Evolutionary conservation across 2,888 invertebrate species (phyloP).

Genomic region (Yponomeuta plumbellus): DNA sequence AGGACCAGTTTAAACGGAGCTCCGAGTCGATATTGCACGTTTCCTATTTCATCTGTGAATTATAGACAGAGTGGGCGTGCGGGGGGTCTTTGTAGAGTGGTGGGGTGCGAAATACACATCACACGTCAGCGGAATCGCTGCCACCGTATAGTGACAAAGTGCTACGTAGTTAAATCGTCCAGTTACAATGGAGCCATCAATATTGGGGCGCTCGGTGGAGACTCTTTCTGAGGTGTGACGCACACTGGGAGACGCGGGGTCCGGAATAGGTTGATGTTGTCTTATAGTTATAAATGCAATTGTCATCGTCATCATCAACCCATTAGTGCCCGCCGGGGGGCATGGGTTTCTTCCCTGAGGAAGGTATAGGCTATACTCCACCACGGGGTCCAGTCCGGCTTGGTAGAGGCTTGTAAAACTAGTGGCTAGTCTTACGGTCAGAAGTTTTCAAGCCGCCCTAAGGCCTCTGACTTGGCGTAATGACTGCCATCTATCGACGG

Average conservation of each 20-base stretch:
- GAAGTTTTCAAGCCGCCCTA: too few species aligned
- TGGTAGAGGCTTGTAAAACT: too few species aligned
- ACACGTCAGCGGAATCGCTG: constrained; percentile 63
- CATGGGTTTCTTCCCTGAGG: too few species aligned
- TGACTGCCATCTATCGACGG: too few species aligned
- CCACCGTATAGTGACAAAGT: constrained; percentile 54
- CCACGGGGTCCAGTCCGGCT: too few species aligned
- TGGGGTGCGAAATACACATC: constrained; percentile 46
- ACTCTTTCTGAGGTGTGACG: neutral
- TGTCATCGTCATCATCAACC: too few species aligned
- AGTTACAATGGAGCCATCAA: constrained; percentile 57
- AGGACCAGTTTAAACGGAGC: constrained; percentile 41
- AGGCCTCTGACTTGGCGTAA: too few species aligned
- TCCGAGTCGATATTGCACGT: constrained; percentile 20
- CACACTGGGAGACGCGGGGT: neutral
- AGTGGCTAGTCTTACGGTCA: too few species aligned
- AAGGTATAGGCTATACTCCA: too few species aligned
- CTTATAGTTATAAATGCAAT: too few species aligned
- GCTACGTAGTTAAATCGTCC: constrained; percentile 57
- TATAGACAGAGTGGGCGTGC: constrained; percentile 24
- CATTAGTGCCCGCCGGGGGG: too few species aligned
- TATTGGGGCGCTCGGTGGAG: constrained; percentile 34
- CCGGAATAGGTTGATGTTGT: neutral
- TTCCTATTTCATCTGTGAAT: neutral
- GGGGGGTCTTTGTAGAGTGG: constrained; percentile 36